Percentiles rank a stretch among this genome's conserved stretches.
Evolutionary conservation across 2,113 vertebrate genomes (phyloP).

Genomic region (Neopipo cinnamomea): DNA sequence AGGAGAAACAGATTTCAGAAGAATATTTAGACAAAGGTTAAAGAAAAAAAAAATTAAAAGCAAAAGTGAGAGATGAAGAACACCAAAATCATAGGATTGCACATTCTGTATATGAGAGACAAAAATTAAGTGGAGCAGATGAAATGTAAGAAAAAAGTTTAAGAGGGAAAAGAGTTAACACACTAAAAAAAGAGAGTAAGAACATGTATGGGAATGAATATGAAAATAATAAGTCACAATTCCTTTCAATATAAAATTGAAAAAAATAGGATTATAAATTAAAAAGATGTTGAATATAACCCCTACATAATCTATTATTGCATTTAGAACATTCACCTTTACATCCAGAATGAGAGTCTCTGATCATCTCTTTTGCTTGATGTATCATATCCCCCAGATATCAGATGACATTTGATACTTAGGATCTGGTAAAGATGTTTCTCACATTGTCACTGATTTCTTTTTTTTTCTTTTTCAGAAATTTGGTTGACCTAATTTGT

Average conservation of each 20-base stretch:
- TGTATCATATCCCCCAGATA: fast-evolving
- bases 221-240: neutral
- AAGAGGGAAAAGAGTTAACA: neutral
- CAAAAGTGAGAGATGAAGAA: neutral
- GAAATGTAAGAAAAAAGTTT: neutral
- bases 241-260: neutral
- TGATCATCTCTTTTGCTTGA: neutral
- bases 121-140: neutral
- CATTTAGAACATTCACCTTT: neutral
- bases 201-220: fast-evolving
- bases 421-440: neutral
- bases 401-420: neutral
- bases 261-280: neutral
- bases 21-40: neutral
- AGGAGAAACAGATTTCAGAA: neutral
- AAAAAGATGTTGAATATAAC: neutral
- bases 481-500: neutral
- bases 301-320: neutral
- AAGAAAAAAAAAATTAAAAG: neutral
- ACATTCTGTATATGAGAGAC: neutral
- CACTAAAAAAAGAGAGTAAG: neutral
- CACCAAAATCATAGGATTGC: neutral
- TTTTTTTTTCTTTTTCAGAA: neutral
- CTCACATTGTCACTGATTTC: neutral
- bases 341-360: neutral